phyloP scores from a whole-genome alignment of 2,888 invertebrate genomes.

The Megaustenia siamemsis region DNA sequence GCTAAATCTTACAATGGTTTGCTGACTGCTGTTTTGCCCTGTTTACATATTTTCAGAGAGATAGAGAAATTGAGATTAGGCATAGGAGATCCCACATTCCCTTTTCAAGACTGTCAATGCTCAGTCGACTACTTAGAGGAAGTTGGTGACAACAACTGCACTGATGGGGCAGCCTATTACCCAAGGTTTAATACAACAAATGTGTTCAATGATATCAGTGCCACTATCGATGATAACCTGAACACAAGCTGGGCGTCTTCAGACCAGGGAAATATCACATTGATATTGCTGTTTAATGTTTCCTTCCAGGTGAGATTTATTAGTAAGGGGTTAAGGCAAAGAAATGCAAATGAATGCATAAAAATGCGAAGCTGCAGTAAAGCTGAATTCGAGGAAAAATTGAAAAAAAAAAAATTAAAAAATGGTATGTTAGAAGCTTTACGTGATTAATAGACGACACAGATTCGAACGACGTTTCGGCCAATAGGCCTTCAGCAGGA shows the following conservation, averaged over 20 bases:
- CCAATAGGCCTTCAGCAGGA: too few relatives aligned
- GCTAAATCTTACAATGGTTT: too few relatives aligned
- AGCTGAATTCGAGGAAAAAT: not conserved
- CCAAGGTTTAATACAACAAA: conserved; percentile 26
- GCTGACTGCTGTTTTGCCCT: too few relatives aligned
- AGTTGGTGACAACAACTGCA: conserved; percentile 13
- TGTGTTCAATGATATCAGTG: conserved; percentile 24
- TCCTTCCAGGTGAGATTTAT: conserved; percentile 49
- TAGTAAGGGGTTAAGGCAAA: too few relatives aligned
- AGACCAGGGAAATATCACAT: conserved; percentile 32
- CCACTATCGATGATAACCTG: not conserved
- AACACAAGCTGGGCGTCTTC: conserved; percentile 48
- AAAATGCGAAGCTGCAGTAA: not conserved
- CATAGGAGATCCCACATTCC: not conserved
- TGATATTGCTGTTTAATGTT: conserved; percentile 34
- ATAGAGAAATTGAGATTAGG: conserved; percentile 1
- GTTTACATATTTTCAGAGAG: conserved; percentile 41
- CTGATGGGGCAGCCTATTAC: not conserved
- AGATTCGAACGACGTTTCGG: too few relatives aligned
- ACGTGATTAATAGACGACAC: too few relatives aligned
- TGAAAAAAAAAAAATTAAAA: too few relatives aligned
- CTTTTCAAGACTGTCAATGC: conserved; percentile 21
- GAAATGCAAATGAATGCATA: not conserved
- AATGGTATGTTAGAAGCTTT: too few relatives aligned
- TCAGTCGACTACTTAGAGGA: not conserved